Percentiles rank a stretch among this genome's conserved stretches.
phyloP scores from a whole-genome alignment of 2,113 vertebrate genomes.

The Calonectris borealis region DNA sequence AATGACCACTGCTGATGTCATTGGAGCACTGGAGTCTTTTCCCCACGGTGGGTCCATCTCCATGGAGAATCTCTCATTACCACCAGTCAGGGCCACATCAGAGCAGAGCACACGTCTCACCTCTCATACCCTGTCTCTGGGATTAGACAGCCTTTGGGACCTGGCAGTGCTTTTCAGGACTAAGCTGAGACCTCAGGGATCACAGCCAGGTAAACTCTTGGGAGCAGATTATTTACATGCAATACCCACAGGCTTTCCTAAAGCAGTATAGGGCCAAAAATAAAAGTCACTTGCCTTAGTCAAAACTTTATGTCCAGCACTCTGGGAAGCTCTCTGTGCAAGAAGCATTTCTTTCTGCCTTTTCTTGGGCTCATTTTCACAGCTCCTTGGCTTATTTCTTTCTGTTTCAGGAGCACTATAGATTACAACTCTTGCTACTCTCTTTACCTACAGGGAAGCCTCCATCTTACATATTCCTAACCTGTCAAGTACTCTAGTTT shows the following conservation, averaged over 20 bases:
- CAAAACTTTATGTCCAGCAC: neutral
- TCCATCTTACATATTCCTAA: neutral
- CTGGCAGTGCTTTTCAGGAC: neutral
- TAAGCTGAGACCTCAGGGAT: neutral
- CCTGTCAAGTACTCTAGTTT: constrained; percentile 15
- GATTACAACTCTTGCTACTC: neutral
- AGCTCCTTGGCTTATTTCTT: neutral
- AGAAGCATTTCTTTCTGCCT: neutral
- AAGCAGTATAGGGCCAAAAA: neutral
- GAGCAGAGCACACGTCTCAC: fast-evolving
- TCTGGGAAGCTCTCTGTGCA: neutral
- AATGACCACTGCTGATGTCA: neutral
- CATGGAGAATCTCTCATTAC: neutral
- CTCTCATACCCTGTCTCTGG: neutral
- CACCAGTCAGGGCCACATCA: neutral
- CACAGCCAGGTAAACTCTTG: neutral
- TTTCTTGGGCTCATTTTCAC: neutral
- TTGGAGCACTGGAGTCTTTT: neutral
- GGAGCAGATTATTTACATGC: neutral
- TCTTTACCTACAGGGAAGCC: neutral
- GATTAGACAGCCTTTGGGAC: neutral
- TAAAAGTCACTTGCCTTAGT: neutral
- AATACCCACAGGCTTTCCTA: neutral
- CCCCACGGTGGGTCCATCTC: neutral
- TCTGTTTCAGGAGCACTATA: neutral